Conservation (phyloP, 2,888 invertebrate species). For the Megamerina dolium region DNA sequence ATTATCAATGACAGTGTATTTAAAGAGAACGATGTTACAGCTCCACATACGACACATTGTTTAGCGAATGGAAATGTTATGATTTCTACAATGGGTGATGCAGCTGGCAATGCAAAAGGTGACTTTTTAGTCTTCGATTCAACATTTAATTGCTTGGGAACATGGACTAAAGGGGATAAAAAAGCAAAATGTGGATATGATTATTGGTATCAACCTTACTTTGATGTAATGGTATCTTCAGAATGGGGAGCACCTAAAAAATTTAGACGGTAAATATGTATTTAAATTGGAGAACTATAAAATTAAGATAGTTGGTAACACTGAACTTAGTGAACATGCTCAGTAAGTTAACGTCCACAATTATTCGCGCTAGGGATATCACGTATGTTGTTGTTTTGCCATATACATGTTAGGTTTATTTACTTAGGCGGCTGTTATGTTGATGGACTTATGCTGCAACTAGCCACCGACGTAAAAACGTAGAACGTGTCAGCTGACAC, state of each 20-base stretch:
- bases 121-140: conserved; percentile 85
- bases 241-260: conserved; percentile 90
- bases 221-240: conserved; percentile 81
- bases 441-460: too few relatives aligned
- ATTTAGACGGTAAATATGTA: conserved; percentile 53
- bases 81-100: conserved; percentile 91
- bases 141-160: conserved; percentile 55
- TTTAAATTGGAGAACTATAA: too few relatives aligned
- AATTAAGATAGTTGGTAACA: too few relatives aligned
- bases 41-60: conserved; percentile 92
- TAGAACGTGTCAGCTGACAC: too few relatives aligned
- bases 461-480: too few relatives aligned
- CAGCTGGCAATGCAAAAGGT: conserved; percentile 75
- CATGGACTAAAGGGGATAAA: conserved; percentile 64
- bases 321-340: too few relatives aligned
- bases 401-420: too few relatives aligned
- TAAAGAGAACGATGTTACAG: conserved; percentile 68
- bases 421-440: too few relatives aligned
- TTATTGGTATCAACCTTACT: conserved; percentile 95
- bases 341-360: too few relatives aligned
- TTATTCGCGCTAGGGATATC: too few relatives aligned
- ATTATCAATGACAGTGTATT: conserved; percentile 77
- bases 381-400: too few relatives aligned
- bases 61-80: conserved; percentile 87
- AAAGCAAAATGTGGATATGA: conserved; percentile 82